Conservation (phyloP, 64 coral and sea anemone species). For the Catalaphyllia jardinei region DNA sequence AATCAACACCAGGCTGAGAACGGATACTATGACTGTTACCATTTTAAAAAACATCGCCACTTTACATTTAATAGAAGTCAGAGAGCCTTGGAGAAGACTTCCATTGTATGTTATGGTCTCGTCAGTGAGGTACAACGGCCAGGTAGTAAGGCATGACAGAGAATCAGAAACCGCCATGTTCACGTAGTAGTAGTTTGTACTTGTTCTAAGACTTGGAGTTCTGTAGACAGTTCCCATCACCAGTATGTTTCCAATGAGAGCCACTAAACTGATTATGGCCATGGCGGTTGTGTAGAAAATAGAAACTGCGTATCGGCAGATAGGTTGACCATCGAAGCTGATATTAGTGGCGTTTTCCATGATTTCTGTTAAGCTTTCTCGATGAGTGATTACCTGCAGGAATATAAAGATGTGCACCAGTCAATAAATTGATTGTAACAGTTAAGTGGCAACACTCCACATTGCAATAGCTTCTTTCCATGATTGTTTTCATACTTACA, state of each 20-base stretch:
- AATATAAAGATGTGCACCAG: too few relatives aligned
- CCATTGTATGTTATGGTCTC: background rate
- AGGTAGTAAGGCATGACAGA: background rate
- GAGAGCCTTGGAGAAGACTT: background rate
- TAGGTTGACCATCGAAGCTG: too few relatives aligned
- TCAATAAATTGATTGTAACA: too few relatives aligned
- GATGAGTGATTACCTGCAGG: too few relatives aligned
- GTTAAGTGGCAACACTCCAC: too few relatives aligned
- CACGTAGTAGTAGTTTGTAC: slow-evolving; percentile 24
- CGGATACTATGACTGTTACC: background rate
- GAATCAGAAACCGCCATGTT: slow-evolving; percentile 34
- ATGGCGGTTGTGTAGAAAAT: background rate
- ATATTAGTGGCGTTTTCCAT: background rate
- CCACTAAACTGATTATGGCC: background rate
- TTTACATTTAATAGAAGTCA: background rate
- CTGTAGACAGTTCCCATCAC: background rate
- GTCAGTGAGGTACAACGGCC: background rate
- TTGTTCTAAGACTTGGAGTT: background rate
- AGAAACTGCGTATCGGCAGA: background rate
- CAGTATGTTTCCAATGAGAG: background rate
- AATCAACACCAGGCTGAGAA: slow-evolving; percentile 9
- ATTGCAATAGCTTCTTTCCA: too few relatives aligned
- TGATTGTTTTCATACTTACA: too few relatives aligned
- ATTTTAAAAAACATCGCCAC: background rate
- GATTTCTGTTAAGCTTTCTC: too few relatives aligned